phyloP scores from a whole-genome alignment of 2,888 invertebrate genomes.

The Nomada hirtipes region DNA sequence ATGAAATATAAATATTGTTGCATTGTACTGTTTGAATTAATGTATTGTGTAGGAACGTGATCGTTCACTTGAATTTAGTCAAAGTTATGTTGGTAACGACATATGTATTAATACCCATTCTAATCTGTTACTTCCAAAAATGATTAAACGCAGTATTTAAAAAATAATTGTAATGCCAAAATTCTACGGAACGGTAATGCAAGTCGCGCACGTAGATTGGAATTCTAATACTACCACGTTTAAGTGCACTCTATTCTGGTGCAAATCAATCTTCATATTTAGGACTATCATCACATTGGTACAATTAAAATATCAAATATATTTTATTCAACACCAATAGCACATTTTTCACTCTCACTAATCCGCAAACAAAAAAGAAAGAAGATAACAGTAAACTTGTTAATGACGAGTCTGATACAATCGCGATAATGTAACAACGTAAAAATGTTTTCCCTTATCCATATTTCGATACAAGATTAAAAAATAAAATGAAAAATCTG shows the following conservation, averaged over 20 bases:
- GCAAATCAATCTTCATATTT: slow-evolving; percentile 35
- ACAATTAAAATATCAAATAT: slow-evolving; percentile 76
- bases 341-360: slow-evolving; percentile 42
- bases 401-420: neutral
- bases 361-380: slow-evolving; percentile 26
- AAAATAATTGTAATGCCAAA: slow-evolving; percentile 16
- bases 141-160: slow-evolving; percentile 11
- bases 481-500: slow-evolving; percentile 18
- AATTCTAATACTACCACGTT: slow-evolving; percentile 9
- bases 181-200: slow-evolving; percentile 13
- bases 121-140: slow-evolving; percentile 16
- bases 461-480: neutral
- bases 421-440: neutral
- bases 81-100: slow-evolving; percentile 16
- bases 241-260: slow-evolving; percentile 6
- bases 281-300: slow-evolving; percentile 54
- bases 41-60: slow-evolving; percentile 30
- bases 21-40: slow-evolving; percentile 40
- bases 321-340: slow-evolving; percentile 76
- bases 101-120: slow-evolving; percentile 8
- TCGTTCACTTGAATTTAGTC: slow-evolving; percentile 27
- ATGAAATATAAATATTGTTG: slow-evolving; percentile 50
- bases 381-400: slow-evolving; percentile 18
- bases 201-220: neutral
- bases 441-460: slow-evolving; percentile 1